These are phyloP conservation scores for Peromyscus aztecus DNA, from an alignment of 2,797 vertebrate genomes.

Conservation along the genomic window DNA sequence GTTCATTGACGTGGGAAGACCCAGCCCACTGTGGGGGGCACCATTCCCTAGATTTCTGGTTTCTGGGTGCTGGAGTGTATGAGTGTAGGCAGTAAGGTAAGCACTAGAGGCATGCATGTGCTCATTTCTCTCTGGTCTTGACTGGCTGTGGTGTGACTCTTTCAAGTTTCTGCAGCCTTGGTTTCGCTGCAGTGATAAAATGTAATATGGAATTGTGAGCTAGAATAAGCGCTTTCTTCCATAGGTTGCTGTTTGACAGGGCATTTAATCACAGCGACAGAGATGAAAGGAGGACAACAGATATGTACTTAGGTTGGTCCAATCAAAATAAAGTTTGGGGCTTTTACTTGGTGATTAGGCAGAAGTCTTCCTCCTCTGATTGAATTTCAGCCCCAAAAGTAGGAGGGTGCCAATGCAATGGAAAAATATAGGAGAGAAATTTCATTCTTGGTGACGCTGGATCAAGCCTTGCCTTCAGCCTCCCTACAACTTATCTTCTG, in stretches of 20 bases:
- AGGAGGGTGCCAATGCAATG: not conserved
- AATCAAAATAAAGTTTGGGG: not conserved
- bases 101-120: not conserved
- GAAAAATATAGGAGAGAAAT: not conserved
- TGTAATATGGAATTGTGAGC: not conserved
- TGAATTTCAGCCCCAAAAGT: not conserved
- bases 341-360: not conserved
- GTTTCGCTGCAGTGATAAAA: not conserved
- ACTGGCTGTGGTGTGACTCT: not conserved
- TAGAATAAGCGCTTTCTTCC: not conserved
- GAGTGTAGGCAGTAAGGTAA: not conserved
- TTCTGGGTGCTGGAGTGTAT: not conserved
- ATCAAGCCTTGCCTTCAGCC: not conserved
- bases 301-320: not conserved
- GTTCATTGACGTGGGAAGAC: not conserved
- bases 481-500: not conserved
- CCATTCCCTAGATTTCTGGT: not conserved
- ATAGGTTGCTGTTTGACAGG: not conserved
- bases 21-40: not conserved
- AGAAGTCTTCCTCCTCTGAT: not conserved
- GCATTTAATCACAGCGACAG: not conserved
- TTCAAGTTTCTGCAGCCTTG: not conserved
- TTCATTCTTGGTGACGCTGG: conserved; percentile 13
- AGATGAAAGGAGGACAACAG: not conserved
- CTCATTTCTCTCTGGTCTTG: not conserved